Evolutionary conservation across 1,140 invertebrate species (phyloP), one percentile per base, ranked within the genome.

Genomic region (Anastrepha ludens): DNA sequence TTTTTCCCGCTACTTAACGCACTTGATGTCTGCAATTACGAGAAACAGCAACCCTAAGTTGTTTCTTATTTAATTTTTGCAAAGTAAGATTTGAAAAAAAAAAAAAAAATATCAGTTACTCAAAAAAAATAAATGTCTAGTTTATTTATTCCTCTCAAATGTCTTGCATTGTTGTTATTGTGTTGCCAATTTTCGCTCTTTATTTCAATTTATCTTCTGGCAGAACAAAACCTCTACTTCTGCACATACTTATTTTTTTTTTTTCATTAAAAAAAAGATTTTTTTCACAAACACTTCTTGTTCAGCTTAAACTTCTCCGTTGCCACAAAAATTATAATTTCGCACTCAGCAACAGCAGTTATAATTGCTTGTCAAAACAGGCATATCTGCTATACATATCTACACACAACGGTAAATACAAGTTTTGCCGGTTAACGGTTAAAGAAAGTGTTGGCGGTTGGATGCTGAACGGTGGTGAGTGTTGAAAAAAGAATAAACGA

Each of bases 391-490:
- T 41, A 67, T 67, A 29, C 64, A 67, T 41, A 67, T 67, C 39
- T 3, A 67, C 20, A 74, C 39, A 13, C 47, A 74, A 74, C 67
- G 67, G 67, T 74, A 74, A 74, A 74, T 74, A 74, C 67, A 74
- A 74, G 67, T 74, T 74, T 74, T 41, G 15, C 41, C 39, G 41
- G 29, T 74, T 74, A 74, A 74, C 67, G 44, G 67, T 47, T 74
- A 74, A 74, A 44, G 67, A 74, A 74, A 74, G 67, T 74, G 67
- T 74, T 74, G 67, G 67, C 67, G 67, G 67, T 7, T 74, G 39
- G 65, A 17, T 17, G 67, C 15, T 17, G 65, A 39, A 67, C 55
- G 60, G 60, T n/a, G 50, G 60, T 13, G 29, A 62, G 13, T 15
- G 67, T 74, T 13, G 67, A 74, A 44, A 74, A 15, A 17, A 44